Conservation (phyloP, 2,113 vertebrate genomes). For the Tupaia tana region DNA sequence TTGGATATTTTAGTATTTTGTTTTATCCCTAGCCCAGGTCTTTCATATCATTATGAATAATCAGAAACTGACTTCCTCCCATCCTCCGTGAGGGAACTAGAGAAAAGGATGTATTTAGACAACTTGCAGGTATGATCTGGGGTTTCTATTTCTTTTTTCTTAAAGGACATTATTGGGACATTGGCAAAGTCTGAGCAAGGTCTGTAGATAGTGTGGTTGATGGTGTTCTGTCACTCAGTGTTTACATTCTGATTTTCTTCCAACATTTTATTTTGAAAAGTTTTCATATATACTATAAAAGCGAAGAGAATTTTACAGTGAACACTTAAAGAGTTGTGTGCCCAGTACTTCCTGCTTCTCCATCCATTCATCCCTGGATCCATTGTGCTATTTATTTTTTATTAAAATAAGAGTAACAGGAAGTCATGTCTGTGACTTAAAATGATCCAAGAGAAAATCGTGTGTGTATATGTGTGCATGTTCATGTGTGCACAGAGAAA, state of each 20-base stretch:
- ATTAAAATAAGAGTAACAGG: not conserved
- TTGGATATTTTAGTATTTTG: conserved; percentile 60
- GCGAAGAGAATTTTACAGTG: conserved; percentile 14
- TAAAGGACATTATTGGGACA: conserved; percentile 33
- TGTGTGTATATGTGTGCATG: not conserved
- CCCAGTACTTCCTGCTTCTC: not conserved
- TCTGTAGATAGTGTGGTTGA: not conserved
- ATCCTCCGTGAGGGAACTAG: conserved; percentile 31
- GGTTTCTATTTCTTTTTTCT: conserved; percentile 19
- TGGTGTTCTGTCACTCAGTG: not conserved
- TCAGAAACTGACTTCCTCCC: conserved; percentile 50
- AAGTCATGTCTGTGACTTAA: not conserved
- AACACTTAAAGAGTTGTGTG: not conserved
- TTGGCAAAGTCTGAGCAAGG: conserved; percentile 44
- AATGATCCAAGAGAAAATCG: not conserved
- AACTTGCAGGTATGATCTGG: not conserved
- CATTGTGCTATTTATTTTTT: not conserved
- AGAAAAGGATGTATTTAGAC: conserved; percentile 46
- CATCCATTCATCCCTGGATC: not conserved
- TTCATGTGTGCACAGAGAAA: not conserved
- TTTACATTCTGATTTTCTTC: conserved; percentile 17
- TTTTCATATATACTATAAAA: not conserved
- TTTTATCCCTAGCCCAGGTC: conserved; percentile 23
- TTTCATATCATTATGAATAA: conserved; percentile 28
- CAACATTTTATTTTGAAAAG: conserved; percentile 47